Evolutionary conservation across 2,113 vertebrate species (phyloP), one percentile per base, ranked within the genome.

Genomic region (Scophthalmus maximus): DNA sequence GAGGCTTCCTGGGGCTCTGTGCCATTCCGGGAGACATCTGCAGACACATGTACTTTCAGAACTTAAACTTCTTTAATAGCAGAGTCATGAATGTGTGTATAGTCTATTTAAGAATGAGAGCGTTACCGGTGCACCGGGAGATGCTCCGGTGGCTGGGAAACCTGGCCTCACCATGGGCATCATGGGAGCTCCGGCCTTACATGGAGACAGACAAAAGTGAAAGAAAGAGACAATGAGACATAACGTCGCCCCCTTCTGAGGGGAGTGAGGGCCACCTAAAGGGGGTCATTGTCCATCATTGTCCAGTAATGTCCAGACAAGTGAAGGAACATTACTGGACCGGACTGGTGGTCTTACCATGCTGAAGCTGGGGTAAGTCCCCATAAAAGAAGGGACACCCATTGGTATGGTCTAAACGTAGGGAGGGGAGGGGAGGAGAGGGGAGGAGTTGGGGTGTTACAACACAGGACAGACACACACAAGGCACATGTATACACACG

Each of bases 1-100:
- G 92, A 86, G 97, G 97, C 93, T 96, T 99, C 92, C 97, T 97
- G 88, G 98, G 97, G 88, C 97, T 99, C 94, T 97, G 97, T 89
- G 95, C 93, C 62, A 88, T 71, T 69, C 92, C 94, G 30, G 93
- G 88, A 81, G 93, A 93, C 91, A 94, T 94, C 94, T 94, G 88
- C 52, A 53, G 65, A 86, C 64, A 87, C 34, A 51, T 11, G 6
- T 25, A 26, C 27, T 32, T 44, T 85, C 47, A 77, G 29, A 15
- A 55, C 32, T 49, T 8, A 23, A 26, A 18, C 30, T 56, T 10
- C 1, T 68, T 76, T 53, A 9, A 6, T 42, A 14, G 51, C 11
- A 44, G 30, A 40, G 9, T 62, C 9, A 51, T 11, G 9, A 23
- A 57, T 34, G 23, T 47, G 27, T 55, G 44, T 64, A 10, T n/a